These are phyloP conservation scores for Coenonympha glycerion DNA, from an alignment of 2,888 invertebrate species.

Conservation along the genomic window DNA sequence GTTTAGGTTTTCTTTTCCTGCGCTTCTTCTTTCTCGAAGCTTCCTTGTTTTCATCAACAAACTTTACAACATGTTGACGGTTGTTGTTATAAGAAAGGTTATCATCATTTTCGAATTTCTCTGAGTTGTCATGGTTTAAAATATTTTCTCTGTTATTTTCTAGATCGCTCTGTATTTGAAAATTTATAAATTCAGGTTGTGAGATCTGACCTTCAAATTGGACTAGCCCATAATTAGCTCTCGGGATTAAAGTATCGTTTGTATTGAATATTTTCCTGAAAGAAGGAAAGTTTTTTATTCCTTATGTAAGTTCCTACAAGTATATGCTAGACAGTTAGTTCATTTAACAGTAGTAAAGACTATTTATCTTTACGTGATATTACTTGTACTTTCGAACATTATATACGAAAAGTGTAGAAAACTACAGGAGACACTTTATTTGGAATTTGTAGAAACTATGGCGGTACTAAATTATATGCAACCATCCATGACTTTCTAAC, in stretches of 20 bases:
- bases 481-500: too few species aligned
- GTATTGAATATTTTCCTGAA: slow-evolving; percentile 34
- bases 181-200: slow-evolving; percentile 1
- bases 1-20: slow-evolving; percentile 30
- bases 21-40: slow-evolving; percentile 38
- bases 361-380: too few species aligned
- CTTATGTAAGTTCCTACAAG: not conserved
- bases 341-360: too few species aligned
- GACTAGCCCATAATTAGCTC: slow-evolving; percentile 30
- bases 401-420: too few species aligned
- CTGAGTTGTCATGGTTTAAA: not conserved
- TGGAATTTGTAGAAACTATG: too few species aligned
- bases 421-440: too few species aligned
- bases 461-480: too few species aligned
- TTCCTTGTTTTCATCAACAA: slow-evolving; percentile 21
- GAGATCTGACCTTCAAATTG: slow-evolving; percentile 24
- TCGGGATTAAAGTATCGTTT: slow-evolving; percentile 23
- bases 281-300: slow-evolving; percentile 5
- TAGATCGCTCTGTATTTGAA: not conserved
- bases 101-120: slow-evolving; percentile 7
- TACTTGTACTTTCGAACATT: too few species aligned
- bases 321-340: too few species aligned
- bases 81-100: not conserved
- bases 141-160: not conserved
- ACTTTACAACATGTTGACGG: slow-evolving; percentile 10